Conservation (phyloP, 2,888 invertebrate species). For the Dicyrtomina minuta region DNA sequence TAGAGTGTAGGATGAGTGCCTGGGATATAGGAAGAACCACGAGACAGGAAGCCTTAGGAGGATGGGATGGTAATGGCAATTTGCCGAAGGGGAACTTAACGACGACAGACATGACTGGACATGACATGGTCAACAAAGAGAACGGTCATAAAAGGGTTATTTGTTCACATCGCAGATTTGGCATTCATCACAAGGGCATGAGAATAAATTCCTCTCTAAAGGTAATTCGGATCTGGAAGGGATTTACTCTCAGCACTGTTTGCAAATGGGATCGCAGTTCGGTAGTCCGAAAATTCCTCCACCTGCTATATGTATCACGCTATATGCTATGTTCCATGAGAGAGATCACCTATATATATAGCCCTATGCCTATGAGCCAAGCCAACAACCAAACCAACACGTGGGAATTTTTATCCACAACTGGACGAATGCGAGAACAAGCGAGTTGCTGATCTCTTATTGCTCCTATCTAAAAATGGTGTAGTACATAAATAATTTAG, state of each 20-base stretch:
- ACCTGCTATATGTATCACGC: neutral
- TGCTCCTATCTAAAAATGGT: too few relatives aligned
- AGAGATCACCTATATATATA: too few relatives aligned
- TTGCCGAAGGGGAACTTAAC: constrained; percentile 1
- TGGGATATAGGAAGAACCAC: too few relatives aligned
- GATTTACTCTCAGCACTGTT: neutral
- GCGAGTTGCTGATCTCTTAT: too few relatives aligned
- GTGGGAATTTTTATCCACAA: too few relatives aligned
- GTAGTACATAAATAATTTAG: too few relatives aligned
- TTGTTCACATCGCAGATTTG: constrained; percentile 3
- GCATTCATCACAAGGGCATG: constrained; percentile 13
- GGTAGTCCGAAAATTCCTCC: neutral
- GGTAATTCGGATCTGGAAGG: neutral
- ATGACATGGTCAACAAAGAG: constrained; percentile 14
- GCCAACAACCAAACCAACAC: too few relatives aligned
- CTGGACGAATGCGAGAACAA: too few relatives aligned
- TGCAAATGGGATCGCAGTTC: neutral
- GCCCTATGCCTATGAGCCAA: too few relatives aligned
- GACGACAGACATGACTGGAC: neutral
- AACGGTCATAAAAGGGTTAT: constrained; percentile 16
- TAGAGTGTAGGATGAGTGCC: too few relatives aligned
- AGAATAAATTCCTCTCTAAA: neutral
- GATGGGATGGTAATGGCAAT: neutral
- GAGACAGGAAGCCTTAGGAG: too few relatives aligned
- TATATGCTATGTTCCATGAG: too few relatives aligned